Evolutionary conservation across 2,113 vertebrate genomes (phyloP).

Genomic region (Noturus placidus): DNA sequence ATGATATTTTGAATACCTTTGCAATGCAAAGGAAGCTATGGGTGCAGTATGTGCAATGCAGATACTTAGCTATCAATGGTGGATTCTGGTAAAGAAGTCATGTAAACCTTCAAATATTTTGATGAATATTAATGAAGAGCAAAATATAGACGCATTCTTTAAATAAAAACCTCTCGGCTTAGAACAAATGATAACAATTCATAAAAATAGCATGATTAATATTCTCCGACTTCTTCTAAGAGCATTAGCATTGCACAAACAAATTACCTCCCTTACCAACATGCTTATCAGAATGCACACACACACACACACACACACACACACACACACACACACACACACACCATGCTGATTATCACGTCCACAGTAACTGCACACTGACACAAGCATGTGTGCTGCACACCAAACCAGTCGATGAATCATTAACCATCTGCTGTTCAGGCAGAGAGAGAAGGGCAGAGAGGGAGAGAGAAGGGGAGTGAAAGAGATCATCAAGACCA

Average conservation of each 20-base stretch:
- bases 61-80: neutral
- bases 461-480: constrained; percentile 30
- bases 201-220: constrained; percentile 46
- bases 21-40: neutral
- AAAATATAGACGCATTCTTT: constrained; percentile 16
- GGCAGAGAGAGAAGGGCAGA: constrained; percentile 31
- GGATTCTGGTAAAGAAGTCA: neutral
- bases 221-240: constrained; percentile 36
- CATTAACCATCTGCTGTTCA: constrained; percentile 71
- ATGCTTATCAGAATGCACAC: constrained; percentile 18
- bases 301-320: constrained; percentile 35
- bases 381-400: constrained; percentile 60
- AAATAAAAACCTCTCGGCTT: constrained; percentile 28
- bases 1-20: neutral
- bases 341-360: constrained; percentile 52
- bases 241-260: constrained; percentile 42
- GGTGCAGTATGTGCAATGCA: neutral
- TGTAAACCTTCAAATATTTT: neutral
- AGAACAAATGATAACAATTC: constrained; percentile 14
- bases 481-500: constrained; percentile 38
- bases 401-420: constrained; percentile 65
- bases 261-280: constrained; percentile 35
- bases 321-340: constrained; percentile 38
- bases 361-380: constrained; percentile 59
- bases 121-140: constrained; percentile 7